These are phyloP conservation scores for Pimephales promelas DNA, from an alignment of 2,113 vertebrate species.

Conservation along the genomic window DNA sequence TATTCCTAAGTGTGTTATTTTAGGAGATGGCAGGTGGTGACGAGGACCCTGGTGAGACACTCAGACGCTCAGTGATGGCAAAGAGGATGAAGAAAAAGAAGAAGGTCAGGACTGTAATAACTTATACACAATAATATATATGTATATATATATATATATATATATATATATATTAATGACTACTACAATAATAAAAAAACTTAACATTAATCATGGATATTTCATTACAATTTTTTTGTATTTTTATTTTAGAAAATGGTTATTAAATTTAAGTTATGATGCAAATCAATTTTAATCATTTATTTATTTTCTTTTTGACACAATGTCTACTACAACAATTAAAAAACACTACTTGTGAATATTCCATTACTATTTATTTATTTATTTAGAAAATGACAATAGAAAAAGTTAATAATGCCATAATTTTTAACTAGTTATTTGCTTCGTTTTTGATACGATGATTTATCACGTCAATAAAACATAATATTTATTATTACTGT, in stretches of 20 bases:
- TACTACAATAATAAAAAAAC: neutral
- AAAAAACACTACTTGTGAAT: neutral
- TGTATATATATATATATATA: no score
- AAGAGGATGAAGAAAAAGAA: constrained; percentile 72
- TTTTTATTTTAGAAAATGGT: neutral
- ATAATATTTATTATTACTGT: no score
- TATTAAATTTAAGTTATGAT: neutral
- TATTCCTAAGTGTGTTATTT: constrained; percentile 7
- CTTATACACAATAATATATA: neutral
- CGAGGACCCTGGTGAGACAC: constrained; percentile 65
- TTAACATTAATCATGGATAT: neutral
- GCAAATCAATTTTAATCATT: neutral
- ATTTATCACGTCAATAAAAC: no score
- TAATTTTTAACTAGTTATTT: no score
- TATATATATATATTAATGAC: neutral
- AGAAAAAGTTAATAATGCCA: neutral
- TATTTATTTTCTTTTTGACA: neutral
- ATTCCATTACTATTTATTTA: neutral
- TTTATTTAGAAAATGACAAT: neutral
- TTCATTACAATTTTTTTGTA: neutral
- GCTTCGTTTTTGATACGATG: no score
- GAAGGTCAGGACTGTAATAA: constrained; percentile 65
- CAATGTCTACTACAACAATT: neutral
- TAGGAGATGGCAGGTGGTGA: constrained; percentile 71
- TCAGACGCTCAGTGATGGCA: constrained; percentile 63